Evolutionary conservation across 2,113 vertebrate species (phyloP), one percentile per base, ranked within the genome.

Genomic region (Chaetops frenatus): DNA sequence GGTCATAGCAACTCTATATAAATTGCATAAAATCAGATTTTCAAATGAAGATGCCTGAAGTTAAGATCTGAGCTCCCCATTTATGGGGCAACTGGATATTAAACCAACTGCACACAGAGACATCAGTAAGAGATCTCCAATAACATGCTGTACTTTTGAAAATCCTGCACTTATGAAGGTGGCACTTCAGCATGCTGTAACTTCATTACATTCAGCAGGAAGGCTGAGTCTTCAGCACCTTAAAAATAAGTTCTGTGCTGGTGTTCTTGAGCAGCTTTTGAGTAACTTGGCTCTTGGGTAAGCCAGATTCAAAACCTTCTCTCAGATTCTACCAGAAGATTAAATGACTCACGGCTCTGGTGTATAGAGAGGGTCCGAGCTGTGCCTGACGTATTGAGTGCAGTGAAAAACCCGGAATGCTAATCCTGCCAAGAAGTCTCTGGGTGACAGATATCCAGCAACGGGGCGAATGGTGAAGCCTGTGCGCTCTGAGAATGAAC

Each of bases 371-470:
- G 99, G 99, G 82, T 99, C 99, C 0, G 99, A 99, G 97, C 99
- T 99, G 98, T 99, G 99, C 44, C 99, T 98, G 90, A 99, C 98
- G 44, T 99, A 99, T 35, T 99, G 99, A 74, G 99, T 99, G 92
- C 99, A 99, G 97, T 99, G 99, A 92, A 99, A 99, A 93, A 99
- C 99, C 73, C 99, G 98, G 96, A 99, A 99, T 48, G 99, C 99
- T 96, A 99, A 97, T 72, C 99, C 99, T 79, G 99, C 99, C 91
- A 99, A 97, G 97, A 99, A 99, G 93, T 99, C 99, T 74, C 99
- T 98, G 28, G 99, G 99, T 0, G 99, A 99, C 54, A 99, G 95
- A 77, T 99, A 99, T 74, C 99, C 99, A 40, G 99, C 99, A 64
- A 99, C 99, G 0, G 99, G 99, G 86, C 99, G 98, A 81, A 99